A percentile compares a stretch with the other conserved stretches of the same genome.
Conservation (phyloP, 2,888 invertebrate genomes). For the Dastarcus helophoroides region DNA sequence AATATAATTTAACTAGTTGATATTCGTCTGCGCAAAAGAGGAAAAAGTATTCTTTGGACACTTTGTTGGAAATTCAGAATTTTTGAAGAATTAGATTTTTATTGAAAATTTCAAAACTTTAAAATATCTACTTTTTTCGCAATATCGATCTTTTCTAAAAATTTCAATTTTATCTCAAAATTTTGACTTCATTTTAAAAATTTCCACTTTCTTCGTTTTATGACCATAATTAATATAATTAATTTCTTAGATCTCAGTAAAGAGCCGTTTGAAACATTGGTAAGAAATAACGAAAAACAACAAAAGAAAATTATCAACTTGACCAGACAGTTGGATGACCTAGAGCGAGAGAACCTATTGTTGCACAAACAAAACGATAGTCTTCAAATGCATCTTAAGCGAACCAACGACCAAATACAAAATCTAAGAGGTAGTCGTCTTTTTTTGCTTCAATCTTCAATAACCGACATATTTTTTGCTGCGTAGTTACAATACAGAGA, state of each 20-base stretch:
- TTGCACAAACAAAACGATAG: slow-evolving; percentile 22
- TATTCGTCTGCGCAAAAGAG: no score
- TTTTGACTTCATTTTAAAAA: neutral
- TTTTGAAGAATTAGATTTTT: no score
- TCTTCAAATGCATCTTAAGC: slow-evolving; percentile 24
- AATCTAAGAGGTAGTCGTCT: slow-evolving; percentile 26
- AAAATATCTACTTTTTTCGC: no score
- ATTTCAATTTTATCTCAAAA: neutral
- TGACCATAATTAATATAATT: neutral
- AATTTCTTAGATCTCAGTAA: neutral
- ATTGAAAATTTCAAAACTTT: no score
- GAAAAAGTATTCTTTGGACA: no score
- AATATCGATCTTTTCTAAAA: neutral
- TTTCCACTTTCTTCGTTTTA: neutral
- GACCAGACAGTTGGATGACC: slow-evolving; percentile 20
- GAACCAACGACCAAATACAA: slow-evolving; percentile 20
- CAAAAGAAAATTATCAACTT: slow-evolving; percentile 21
- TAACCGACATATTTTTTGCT: no score
- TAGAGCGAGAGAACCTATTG: slow-evolving; percentile 24
- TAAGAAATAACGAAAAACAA: slow-evolving; percentile 27
- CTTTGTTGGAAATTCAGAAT: no score
- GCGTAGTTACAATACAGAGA: slow-evolving; percentile 22
- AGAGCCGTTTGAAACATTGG: slow-evolving; percentile 15
- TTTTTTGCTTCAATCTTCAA: no score
- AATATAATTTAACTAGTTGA: no score